phyloP scores from a whole-genome alignment of 2,888 invertebrate genomes.

The Drosophila bunnanda region DNA sequence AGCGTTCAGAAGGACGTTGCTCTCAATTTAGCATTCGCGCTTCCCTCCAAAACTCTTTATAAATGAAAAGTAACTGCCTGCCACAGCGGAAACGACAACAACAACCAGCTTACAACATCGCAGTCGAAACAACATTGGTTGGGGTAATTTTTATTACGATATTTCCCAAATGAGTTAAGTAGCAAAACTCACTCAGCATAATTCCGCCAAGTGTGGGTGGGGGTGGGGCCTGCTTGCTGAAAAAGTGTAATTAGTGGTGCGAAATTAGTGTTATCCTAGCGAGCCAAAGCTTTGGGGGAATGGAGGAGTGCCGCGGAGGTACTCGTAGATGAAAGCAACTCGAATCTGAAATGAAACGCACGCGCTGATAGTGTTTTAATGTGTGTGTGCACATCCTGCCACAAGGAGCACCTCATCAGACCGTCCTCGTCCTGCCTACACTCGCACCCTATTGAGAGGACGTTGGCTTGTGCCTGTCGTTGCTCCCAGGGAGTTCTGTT shows the following conservation, averaged over 20 bases:
- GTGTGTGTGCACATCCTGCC: slow-evolving; percentile 35
- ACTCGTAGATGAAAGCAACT: slow-evolving; percentile 19
- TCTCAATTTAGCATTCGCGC: neutral
- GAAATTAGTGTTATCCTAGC: slow-evolving; percentile 74
- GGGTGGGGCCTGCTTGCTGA: slow-evolving; percentile 14
- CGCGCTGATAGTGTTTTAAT: slow-evolving; percentile 72
- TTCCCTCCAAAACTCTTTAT: neutral
- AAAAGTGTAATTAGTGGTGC: slow-evolving; percentile 78
- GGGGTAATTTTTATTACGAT: slow-evolving; percentile 63
- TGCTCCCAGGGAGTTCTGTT: neutral
- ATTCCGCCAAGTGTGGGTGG: slow-evolving; percentile 55
- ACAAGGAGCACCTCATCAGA: slow-evolving; percentile 6
- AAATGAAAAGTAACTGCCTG: slow-evolving; percentile 17
- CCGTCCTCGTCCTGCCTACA: slow-evolving; percentile 13
- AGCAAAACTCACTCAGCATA: slow-evolving; percentile 68
- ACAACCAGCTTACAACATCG: neutral
- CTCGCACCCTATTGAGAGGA: neutral
- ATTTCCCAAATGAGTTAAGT: slow-evolving; percentile 77
- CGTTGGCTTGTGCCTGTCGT: slow-evolving; percentile 6
- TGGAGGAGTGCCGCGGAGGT: neutral
- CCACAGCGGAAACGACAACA: slow-evolving; percentile 1
- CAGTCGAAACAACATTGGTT: slow-evolving; percentile 13
- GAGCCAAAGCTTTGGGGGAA: neutral
- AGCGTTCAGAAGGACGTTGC: neutral
- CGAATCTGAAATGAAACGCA: slow-evolving; percentile 70